These are phyloP conservation scores for Tupiocoris notatus DNA, from an alignment of 2,888 invertebrate species.

Conservation along the genomic window DNA sequence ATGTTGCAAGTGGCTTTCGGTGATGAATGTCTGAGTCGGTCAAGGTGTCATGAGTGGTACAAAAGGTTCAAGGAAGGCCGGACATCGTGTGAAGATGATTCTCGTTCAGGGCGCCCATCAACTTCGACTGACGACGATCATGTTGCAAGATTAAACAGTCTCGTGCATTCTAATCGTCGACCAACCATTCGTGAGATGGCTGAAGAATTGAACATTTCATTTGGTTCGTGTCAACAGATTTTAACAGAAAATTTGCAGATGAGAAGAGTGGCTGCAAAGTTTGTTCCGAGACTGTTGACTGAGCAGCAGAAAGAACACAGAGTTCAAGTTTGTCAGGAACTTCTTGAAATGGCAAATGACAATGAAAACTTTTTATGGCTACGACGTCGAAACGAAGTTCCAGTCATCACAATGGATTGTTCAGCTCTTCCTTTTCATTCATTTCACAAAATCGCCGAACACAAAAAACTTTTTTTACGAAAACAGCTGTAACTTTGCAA, in stretches of 20 bases:
- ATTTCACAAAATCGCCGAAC: conserved; percentile 6
- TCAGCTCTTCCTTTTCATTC: conserved; percentile 6
- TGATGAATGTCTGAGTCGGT: conserved; percentile 26
- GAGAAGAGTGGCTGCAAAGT: conserved; percentile 42
- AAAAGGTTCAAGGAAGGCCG: conserved; percentile 30
- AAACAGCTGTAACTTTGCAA: background rate
- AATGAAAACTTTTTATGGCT: background rate
- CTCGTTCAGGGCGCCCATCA: conserved; percentile 17
- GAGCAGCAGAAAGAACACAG: conserved; percentile 37
- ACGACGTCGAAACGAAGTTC: background rate
- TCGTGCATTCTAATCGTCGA: conserved; percentile 12
- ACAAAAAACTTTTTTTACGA: background rate
- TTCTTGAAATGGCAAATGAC: conserved; percentile 4
- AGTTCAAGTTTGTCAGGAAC: conserved; percentile 25
- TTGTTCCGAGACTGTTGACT: conserved; percentile 39
- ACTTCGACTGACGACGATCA: conserved; percentile 9
- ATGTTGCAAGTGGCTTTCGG: conserved; percentile 24
- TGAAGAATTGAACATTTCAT: conserved; percentile 15
- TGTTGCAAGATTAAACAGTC: conserved; percentile 6
- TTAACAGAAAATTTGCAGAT: conserved; percentile 40
- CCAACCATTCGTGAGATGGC: background rate
- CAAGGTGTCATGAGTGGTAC: conserved; percentile 29
- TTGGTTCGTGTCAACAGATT: conserved; percentile 31
- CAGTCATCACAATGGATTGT: background rate
- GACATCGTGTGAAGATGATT: conserved; percentile 20